These are phyloP conservation scores for Eupithecia tripunctaria DNA, from an alignment of 2,888 invertebrate species.

Conservation along the genomic window DNA sequence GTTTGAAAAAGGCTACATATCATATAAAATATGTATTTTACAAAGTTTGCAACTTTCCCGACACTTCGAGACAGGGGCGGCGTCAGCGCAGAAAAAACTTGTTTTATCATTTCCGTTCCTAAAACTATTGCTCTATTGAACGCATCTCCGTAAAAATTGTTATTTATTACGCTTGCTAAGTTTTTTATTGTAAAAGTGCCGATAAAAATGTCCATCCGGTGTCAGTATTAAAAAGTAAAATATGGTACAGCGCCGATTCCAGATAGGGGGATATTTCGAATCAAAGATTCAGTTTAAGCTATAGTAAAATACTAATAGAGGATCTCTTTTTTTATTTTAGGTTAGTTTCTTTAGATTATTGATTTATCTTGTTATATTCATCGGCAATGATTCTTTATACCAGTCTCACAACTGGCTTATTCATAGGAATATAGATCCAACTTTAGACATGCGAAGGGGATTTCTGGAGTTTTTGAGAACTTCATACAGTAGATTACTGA, in stretches of 20 bases:
- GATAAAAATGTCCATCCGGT: constrained; percentile 40
- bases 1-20: constrained; percentile 8
- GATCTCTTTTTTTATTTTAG: not conserved
- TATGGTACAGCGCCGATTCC: not conserved
- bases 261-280: not conserved
- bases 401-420: not conserved
- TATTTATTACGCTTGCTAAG: constrained; percentile 76
- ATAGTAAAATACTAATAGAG: not conserved
- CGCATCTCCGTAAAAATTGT: constrained; percentile 70
- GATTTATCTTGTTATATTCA: not conserved
- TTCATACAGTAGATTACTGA: no score
- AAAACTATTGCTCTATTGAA: constrained; percentile 67
- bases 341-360: not conserved
- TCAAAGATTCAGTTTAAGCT: not conserved
- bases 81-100: constrained; percentile 75
- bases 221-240: constrained; percentile 23
- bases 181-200: constrained; percentile 53
- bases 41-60: constrained; percentile 43
- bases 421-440: no score
- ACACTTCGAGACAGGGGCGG: constrained; percentile 41
- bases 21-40: constrained; percentile 33
- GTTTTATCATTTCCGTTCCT: constrained; percentile 81
- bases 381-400: not conserved
- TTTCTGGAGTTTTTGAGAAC: no score
- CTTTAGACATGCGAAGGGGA: no score